Conservation (phyloP, 2,113 vertebrate species). For the Butorides virescens region DNA sequence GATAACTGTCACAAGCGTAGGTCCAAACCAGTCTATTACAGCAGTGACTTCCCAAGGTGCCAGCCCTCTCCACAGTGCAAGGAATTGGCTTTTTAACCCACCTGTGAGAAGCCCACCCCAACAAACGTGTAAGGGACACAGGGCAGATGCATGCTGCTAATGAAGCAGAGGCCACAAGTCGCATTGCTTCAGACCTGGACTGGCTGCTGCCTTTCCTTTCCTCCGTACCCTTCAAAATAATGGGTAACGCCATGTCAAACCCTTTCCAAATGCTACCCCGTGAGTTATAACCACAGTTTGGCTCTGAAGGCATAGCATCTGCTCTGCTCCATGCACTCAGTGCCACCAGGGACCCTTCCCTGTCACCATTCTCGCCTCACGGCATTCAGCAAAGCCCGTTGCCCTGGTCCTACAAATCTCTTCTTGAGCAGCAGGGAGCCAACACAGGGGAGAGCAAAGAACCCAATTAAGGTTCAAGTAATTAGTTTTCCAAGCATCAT, state of each 20-base stretch:
- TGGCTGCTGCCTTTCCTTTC: neutral
- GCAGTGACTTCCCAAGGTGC: neutral
- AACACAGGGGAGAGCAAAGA: neutral
- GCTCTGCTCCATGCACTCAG: neutral
- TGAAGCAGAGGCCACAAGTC: neutral
- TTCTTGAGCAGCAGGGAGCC: neutral
- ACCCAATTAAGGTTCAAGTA: neutral
- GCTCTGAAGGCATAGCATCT: neutral
- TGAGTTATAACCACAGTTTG: neutral
- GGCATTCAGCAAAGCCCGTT: neutral
- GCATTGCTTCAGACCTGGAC: neutral
- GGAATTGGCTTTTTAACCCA: neutral
- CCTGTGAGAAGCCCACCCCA: neutral
- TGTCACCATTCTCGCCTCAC: neutral
- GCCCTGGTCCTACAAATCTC: neutral
- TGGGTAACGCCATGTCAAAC: fast-evolving
- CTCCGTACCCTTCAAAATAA: neutral
- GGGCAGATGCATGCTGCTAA: neutral
- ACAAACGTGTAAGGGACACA: neutral
- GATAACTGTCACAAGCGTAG: neutral
- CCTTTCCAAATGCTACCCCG: neutral
- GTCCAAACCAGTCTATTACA: neutral
- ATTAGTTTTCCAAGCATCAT: neutral
- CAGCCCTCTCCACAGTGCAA: neutral
- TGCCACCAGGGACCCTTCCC: neutral